Base-by-base conservation (phyloP, 2,797 vertebrate species). In the Anas flavirostris region DNA sequence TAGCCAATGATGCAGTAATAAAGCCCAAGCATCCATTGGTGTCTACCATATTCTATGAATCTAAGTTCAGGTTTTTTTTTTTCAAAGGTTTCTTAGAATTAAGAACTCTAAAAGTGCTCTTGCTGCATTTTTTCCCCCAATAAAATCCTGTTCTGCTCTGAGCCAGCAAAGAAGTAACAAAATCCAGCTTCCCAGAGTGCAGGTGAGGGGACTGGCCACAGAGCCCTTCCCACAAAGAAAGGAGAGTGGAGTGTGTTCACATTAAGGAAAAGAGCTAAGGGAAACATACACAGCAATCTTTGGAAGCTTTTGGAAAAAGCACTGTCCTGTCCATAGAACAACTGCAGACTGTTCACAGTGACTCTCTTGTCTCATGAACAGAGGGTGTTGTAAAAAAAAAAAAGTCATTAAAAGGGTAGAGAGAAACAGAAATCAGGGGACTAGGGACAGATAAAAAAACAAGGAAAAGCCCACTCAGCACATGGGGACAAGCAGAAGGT, bases 141-240 rank as follows among this genome's bases (percentile, higher is more conserved):
- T 25, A 60, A 73, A 86, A 70, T 64, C 50, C 17, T 86, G 75
- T n/a, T 80, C 6, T 95, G 43, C 60, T 80, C 44, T 46, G 46
- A 82, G 43, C 43, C 75, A 85, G 33, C 37, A 88, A 75, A 86
- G 46, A 84, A 63, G 31, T 59, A 50, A 72, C 19, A 73, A 77
- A 82, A 86, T 80, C 31, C 75, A 92, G 39, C 19, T 96, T 94
- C 58, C 76, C 70, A 83, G 59, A 63, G 52, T 43, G 41, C 52
- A 59, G 35, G 21, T 52, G 33, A 84, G 59, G 46, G 13, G n/a
- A 53, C 19, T 59, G 50, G 41, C 35, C 43, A 37, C 59, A 70
- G 77, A 79, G 16, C 64, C 79, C 26, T 66, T 89, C 79, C 43
- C 4, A 13, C 28, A 79, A 35, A 75, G 62, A 55, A 50, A 53